These are phyloP conservation scores for Bombycilla garrulus DNA, from an alignment of 2,113 vertebrate genomes.

Conservation along the genomic window DNA sequence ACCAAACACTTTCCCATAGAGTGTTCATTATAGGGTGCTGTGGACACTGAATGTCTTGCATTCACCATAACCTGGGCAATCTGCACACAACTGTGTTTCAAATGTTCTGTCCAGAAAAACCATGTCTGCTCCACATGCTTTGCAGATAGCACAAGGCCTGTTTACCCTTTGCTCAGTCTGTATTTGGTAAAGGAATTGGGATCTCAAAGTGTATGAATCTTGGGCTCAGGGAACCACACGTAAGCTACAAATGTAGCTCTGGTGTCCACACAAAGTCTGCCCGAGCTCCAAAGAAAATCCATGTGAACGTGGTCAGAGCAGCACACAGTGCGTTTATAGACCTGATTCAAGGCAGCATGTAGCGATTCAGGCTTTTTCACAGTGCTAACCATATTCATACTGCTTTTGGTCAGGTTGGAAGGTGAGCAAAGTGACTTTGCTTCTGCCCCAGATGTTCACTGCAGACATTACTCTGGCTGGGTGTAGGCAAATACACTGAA, in stretches of 20 bases:
- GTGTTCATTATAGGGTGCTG: neutral
- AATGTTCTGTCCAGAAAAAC: neutral
- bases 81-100: neutral
- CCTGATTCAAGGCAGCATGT: neutral
- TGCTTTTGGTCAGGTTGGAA: slow-evolving; percentile 22
- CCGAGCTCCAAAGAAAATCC: neutral
- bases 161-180: neutral
- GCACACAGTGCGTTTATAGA: neutral
- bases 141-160: neutral
- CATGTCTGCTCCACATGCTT: neutral
- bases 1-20: neutral
- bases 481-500: neutral
- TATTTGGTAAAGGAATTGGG: neutral
- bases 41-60: neutral
- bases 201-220: neutral
- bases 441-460: neutral
- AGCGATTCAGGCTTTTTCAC: slow-evolving; percentile 28
- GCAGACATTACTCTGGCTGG: neutral
- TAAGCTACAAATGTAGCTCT: neutral
- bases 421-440: neutral
- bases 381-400: slow-evolving; percentile 11
- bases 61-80: neutral
- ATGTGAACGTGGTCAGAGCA: neutral
- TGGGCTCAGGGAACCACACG: neutral
- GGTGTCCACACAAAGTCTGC: neutral